These are phyloP conservation scores for Mesorhabditis spiculigera DNA, from an alignment of 2,888 invertebrate species.

Conservation along the genomic window DNA sequence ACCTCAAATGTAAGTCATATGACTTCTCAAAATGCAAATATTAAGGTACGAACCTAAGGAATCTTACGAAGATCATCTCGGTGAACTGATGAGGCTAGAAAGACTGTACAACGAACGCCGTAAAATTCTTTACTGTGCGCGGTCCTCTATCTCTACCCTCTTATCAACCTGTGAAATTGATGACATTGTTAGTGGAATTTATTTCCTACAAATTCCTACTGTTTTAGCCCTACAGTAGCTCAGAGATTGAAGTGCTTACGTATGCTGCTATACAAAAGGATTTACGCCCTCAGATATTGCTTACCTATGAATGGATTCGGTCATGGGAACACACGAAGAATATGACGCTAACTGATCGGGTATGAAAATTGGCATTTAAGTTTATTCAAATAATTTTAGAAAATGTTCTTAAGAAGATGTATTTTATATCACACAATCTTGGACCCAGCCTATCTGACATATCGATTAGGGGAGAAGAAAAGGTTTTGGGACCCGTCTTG, in stretches of 20 bases:
- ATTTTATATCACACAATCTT: slow-evolving; percentile 41
- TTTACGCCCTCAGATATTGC: slow-evolving; percentile 35
- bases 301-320: slow-evolving; percentile 41
- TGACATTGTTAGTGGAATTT: slow-evolving; percentile 30
- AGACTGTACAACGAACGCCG: slow-evolving; percentile 33
- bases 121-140: slow-evolving; percentile 28
- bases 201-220: background rate
- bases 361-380: background rate
- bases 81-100: slow-evolving; percentile 32
- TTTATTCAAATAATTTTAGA: slow-evolving; percentile 13
- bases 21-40: too few relatives aligned
- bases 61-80: slow-evolving; percentile 10
- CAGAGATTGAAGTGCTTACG: slow-evolving; percentile 34
- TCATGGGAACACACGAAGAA: slow-evolving; percentile 34
- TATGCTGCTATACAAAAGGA: slow-evolving; percentile 35
- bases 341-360: slow-evolving; percentile 26
- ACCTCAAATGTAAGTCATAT: too few relatives aligned
- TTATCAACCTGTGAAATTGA: slow-evolving; percentile 24
- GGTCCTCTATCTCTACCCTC: slow-evolving; percentile 23
- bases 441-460: slow-evolving; percentile 37
- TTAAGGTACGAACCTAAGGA: too few relatives aligned
- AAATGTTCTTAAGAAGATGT: slow-evolving; percentile 31
- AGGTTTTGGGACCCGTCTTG: background rate
- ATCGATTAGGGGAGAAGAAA: slow-evolving; percentile 21
- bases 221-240: slow-evolving; percentile 29